These are phyloP conservation scores for Rotaria socialis DNA, from an alignment of 2,888 invertebrate species.

Conservation along the genomic window DNA sequence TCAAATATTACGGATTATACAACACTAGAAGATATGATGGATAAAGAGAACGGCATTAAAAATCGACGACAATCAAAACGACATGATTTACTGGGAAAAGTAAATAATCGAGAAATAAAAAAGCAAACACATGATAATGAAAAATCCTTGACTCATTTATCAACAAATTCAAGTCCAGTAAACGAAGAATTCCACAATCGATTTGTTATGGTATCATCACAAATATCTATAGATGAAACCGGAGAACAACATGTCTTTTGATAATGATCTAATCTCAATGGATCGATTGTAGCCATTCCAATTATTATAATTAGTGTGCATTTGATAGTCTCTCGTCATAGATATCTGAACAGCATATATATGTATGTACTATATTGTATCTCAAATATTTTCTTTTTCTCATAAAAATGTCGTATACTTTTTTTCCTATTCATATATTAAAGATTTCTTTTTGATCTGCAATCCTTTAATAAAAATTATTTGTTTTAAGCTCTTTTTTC, in stretches of 20 bases:
- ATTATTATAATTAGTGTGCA: neutral
- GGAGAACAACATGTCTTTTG: neutral
- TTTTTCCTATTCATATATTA: neutral
- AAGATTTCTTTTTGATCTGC: neutral
- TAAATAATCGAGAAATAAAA: neutral
- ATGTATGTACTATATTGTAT: neutral
- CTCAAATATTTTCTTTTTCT: neutral
- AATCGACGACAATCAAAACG: conserved; percentile 61
- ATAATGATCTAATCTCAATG: neutral
- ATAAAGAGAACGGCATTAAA: conserved; percentile 79
- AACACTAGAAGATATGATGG: conserved; percentile 78
- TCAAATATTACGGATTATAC: conserved; percentile 48
- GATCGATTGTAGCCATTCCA: neutral
- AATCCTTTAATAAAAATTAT: neutral
- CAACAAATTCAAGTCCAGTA: neutral
- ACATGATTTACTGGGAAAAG: neutral
- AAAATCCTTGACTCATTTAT: neutral
- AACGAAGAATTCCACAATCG: neutral
- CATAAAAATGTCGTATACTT: too few relatives aligned
- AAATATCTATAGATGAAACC: neutral
- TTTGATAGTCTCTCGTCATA: neutral
- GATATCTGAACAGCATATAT: neutral
- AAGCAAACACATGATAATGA: neutral
- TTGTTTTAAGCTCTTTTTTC: neutral
- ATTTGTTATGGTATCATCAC: neutral